Percentiles rank a stretch among this genome's conserved stretches.
Conservation (phyloP, 2,888 invertebrate genomes). For the Trachelus iudaicus region DNA sequence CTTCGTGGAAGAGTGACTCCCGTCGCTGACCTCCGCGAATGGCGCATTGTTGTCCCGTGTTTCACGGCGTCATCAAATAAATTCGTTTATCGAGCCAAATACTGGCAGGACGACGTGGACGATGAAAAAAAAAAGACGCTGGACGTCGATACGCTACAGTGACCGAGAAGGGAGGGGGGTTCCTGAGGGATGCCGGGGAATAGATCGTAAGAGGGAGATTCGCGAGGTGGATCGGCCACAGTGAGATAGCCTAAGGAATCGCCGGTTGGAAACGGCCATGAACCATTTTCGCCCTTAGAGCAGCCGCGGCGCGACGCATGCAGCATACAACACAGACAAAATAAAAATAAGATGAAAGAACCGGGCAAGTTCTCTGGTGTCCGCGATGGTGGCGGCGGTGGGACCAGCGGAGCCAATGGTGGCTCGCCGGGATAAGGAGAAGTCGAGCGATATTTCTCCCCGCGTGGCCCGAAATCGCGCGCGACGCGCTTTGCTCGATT, state of each 20-base stretch:
- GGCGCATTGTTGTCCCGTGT: constrained; percentile 18
- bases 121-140: not conserved
- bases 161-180: not conserved
- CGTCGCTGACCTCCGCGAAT: not conserved
- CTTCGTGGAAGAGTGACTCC: constrained; percentile 19
- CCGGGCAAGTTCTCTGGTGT: constrained; percentile 43
- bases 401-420: not conserved
- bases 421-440: constrained; percentile 16
- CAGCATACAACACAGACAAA: constrained; percentile 56
- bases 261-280: constrained; percentile 50
- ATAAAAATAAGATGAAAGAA: constrained; percentile 53
- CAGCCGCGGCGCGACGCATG: constrained; percentile 30
- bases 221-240: constrained; percentile 2
- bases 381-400: constrained; percentile 1
- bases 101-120: constrained; percentile 6
- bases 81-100: constrained; percentile 38
- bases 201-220: constrained; percentile 2
- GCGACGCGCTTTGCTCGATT: not conserved
- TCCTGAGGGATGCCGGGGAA: not conserved
- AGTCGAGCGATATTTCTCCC: constrained; percentile 36
- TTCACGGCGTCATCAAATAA: constrained; percentile 38
- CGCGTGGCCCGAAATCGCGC: not conserved
- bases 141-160: not conserved
- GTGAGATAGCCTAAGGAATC: constrained; percentile 27
- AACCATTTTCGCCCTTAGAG: constrained; percentile 58